phyloP scores from a whole-genome alignment of 2,888 invertebrate species.

The Orchesellides sinensis region DNA sequence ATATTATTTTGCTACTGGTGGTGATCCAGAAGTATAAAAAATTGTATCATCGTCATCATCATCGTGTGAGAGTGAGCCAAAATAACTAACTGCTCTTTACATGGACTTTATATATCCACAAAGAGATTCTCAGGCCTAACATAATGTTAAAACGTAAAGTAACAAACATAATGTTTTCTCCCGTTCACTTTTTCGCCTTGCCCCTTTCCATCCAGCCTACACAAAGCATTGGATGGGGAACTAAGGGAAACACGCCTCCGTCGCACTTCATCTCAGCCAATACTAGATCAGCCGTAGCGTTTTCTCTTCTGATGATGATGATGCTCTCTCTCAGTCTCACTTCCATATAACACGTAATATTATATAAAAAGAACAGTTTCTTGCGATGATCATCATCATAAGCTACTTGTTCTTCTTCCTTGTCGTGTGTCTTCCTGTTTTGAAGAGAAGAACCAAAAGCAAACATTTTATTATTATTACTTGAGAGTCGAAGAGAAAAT shows the following conservation, averaged over 20 bases:
- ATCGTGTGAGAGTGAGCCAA: too few relatives aligned
- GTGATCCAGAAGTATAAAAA: constrained; percentile 61
- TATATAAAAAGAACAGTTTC: constrained; percentile 11
- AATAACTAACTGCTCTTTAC: too few relatives aligned
- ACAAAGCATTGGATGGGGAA: constrained; percentile 51
- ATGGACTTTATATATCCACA: too few relatives aligned
- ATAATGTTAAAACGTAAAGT: too few relatives aligned
- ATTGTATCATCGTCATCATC: constrained; percentile 43
- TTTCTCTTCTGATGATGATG: not conserved
- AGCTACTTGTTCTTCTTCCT: constrained; percentile 17
- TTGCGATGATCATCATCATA: not conserved
- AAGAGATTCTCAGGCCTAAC: too few relatives aligned
- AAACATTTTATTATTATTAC: constrained; percentile 64
- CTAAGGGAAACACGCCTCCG: constrained; percentile 55
- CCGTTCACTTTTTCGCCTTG: constrained; percentile 37
- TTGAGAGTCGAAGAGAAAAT: constrained; percentile 22
- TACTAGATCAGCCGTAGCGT: constrained; percentile 59
- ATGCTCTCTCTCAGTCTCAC: not conserved
- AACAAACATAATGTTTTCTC: too few relatives aligned
- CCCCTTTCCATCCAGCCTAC: constrained; percentile 41
- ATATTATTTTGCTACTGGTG: constrained; percentile 37
- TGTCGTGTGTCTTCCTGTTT: not conserved
- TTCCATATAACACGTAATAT: not conserved
- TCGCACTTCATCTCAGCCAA: constrained; percentile 65
- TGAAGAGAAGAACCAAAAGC: constrained; percentile 45